Percentiles rank a stretch among this genome's conserved stretches.
Conservation (phyloP, 1,140 invertebrate species). For the Drosophila pectinifera region DNA sequence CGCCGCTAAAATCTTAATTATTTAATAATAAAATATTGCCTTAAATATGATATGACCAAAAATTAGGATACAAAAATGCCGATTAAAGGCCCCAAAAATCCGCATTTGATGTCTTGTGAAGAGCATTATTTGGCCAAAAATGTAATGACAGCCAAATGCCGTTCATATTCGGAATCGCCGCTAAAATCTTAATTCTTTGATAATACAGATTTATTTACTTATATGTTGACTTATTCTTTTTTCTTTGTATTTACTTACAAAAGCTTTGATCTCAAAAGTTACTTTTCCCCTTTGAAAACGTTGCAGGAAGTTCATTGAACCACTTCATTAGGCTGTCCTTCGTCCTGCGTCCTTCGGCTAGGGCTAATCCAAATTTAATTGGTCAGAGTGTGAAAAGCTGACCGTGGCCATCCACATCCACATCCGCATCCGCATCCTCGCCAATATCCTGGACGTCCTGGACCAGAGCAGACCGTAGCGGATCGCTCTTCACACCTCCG, state of each 20-base stretch:
- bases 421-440: not conserved
- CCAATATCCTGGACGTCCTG: not conserved
- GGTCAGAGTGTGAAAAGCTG: conserved; percentile 39
- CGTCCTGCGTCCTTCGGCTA: not conserved
- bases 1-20: no score
- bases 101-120: no score
- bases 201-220: no score
- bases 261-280: no score
- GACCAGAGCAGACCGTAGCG: not conserved
- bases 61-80: no score
- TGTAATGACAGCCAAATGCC: no score
- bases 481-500: conserved; percentile 16
- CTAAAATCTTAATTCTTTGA: no score
- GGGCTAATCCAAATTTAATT: conserved; percentile 41
- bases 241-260: not conserved
- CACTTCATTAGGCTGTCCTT: conserved; percentile 29
- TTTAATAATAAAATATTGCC: no score
- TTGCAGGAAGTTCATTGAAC: conserved; percentile 14
- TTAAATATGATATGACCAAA: no score
- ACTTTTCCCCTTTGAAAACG: not conserved
- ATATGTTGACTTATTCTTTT: not conserved
- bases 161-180: no score
- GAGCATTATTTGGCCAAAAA: no score
- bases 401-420: conserved; percentile 1
- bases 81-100: no score